Base-by-base conservation (phyloP, 2,113 vertebrate genomes). In the Hypomesus transpacificus region DNA sequence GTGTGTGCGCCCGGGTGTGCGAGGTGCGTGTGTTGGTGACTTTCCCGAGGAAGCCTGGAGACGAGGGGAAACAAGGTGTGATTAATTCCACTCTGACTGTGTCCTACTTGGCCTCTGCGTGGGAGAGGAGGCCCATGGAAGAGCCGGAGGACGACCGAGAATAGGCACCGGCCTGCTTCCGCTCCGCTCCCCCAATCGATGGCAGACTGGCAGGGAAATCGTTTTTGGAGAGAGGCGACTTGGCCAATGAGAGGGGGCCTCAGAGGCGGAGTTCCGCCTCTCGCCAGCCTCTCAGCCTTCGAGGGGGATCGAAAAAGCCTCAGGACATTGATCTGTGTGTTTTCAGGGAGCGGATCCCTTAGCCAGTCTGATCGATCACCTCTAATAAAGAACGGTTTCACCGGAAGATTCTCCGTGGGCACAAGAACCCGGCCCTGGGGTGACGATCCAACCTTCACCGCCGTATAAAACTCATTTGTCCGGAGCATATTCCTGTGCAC, bases 71-170 rank as follows among this genome's bases (percentile, higher is more conserved):
- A 89, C 83, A 85, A 83, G 82, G 79, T 85, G 80, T 91, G 86
- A 92, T 91, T 89, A 87, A 91, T 91, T 88, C 79, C 77, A 78
- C 84, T 86, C 82, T 82, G 80, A 79, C 62, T 54, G 75, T 74
- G 77, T 78, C 84, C 84, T 83, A 73, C 81, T 85, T 83, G 78
- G 75, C 80, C 63, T 87, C 68, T 70, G 77, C 57, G 57, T 21
- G 5, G 18, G 62, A 31, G 62, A 71, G 76, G 79, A 52, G 67
- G 77, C 82, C 74, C 75, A 62, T 72, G 71, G 75, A 82, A 73
- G 62, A 70, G 71, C 69, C 72, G 63, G 28, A 77, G 82, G 73
- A 61, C 3, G n/a, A 80, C 66, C 71, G 69, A 79, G 74, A 84
- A 78, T 79, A 76, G 76, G 26, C 9, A n/a, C 53, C 18, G 54